Conservation (phyloP, 2,113 vertebrate genomes). For the Apistogramma diplotaenia region DNA sequence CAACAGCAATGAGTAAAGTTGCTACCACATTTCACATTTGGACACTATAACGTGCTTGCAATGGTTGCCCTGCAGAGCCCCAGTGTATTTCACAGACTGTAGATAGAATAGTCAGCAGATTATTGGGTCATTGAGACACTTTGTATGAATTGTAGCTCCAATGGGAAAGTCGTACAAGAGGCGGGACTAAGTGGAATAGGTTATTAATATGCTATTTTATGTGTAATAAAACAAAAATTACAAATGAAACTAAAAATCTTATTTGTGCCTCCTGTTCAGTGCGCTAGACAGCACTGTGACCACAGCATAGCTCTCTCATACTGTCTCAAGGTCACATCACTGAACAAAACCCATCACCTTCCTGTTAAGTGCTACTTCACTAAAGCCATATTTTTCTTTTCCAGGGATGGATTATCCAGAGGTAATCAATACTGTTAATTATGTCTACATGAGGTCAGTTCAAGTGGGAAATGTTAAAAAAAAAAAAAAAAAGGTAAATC, state of each 20-base stretch:
- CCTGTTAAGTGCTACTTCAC: constrained; percentile 60
- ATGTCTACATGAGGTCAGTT: constrained; percentile 60
- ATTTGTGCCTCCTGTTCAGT: background rate
- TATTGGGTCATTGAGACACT: background rate
- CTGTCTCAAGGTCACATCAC: constrained; percentile 52
- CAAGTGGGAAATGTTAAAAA: constrained; percentile 29
- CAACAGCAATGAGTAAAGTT: background rate
- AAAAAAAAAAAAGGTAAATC: constrained; percentile 7
- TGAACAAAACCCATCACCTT: constrained; percentile 55
- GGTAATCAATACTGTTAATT: constrained; percentile 70
- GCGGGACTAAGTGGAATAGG: background rate
- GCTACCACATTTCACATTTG: background rate
- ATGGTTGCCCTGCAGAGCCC: background rate
- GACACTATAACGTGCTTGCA: background rate
- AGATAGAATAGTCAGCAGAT: background rate
- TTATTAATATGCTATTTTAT: background rate
- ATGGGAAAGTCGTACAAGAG: background rate
- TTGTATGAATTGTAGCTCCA: background rate
- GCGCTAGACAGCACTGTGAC: background rate
- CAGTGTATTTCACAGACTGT: background rate
- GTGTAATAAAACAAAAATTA: background rate
- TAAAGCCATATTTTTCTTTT: constrained; percentile 51
- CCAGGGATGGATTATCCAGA: constrained; percentile 8
- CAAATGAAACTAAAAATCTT: background rate
- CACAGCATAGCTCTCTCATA: constrained; percentile 47